Evolutionary conservation across 2,888 invertebrate genomes (phyloP), one percentile per base, ranked within the genome.

Genomic region (Capitulum mitella): DNA sequence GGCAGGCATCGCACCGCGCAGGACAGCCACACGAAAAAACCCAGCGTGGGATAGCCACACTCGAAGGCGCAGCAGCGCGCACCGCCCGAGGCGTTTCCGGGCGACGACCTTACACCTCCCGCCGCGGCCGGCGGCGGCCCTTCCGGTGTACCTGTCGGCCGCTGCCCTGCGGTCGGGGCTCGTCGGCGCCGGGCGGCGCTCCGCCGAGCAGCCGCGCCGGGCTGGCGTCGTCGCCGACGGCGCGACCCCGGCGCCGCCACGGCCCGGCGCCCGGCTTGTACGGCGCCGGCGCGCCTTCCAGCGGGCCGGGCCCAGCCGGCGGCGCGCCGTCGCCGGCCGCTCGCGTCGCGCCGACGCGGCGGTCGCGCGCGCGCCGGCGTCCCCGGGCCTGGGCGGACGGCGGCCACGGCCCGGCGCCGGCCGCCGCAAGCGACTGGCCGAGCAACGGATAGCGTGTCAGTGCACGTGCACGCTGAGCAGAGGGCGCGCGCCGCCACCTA

Each of bases 241-340:
- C 70, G 6, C 70, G 70, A 22, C 70, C 70, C 3, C 70, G 70
- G 37, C 70, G 70, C 70, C 70, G 70, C 70, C 70, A 70, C 37
- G 70, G 70, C 34, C 8, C 22, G 22, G 70, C 22, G 70, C 70
- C 70, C 22, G 70, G 6, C 70, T 32, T 32, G 34, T 16, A 70
- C 70, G 14, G 16, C 16, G 8, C 58, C n/a, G 58, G 16, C 58
- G 26, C 54, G 26, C 6, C n/a, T n/a, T n/a, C n/a, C n/a, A n/a
- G n/a, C n/a, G n/a, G n/a, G n/a, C n/a, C n/a, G n/a, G n/a, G n/a
- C n/a, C 1, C 32, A 14, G 61, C 32, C 61, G 61, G 32, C 61
- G 1, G n/a, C 61, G 32, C 32, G 32, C 32, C 32, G 61, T 16
- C 32, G 61, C 32, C 61, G 61, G 14, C 61, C 32, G 14, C 32